These are phyloP conservation scores for Rousettus madagascariensis DNA, from an alignment of 2,797 vertebrate genomes.

Conservation along the genomic window DNA sequence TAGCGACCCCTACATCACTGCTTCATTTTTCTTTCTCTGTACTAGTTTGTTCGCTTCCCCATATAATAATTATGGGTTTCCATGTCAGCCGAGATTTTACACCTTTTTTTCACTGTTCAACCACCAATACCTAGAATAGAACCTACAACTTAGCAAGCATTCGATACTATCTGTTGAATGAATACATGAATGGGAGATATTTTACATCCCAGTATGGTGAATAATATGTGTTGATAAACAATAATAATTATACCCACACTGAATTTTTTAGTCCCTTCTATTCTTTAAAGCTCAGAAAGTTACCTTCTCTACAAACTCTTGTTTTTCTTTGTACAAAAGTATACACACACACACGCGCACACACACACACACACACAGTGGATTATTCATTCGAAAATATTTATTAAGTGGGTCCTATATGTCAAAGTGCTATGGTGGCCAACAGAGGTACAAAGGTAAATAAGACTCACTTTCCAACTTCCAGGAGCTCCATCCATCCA, in stretches of 20 bases:
- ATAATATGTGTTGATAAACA: neutral
- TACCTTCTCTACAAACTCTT: constrained; percentile 30
- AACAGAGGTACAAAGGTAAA: neutral
- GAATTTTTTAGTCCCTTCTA: neutral
- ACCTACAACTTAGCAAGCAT: neutral
- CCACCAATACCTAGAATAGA: neutral
- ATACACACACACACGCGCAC: neutral
- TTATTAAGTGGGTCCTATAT: neutral
- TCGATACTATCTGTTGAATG: neutral
- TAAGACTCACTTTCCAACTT: neutral
- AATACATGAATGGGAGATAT: neutral
- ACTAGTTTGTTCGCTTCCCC: neutral
- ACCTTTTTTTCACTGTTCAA: neutral
- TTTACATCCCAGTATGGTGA: neutral
- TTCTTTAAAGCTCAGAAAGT: constrained; percentile 34
- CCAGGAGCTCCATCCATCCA: neutral
- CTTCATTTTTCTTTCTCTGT: neutral
- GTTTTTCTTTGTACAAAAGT: neutral
- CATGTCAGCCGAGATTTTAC: neutral
- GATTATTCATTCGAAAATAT: constrained; percentile 24
- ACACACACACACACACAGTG: neutral
- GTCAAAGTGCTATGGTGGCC: neutral
- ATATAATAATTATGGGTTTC: neutral
- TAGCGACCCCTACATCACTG: neutral
- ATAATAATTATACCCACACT: neutral